Conservation (phyloP, 1,140 invertebrate genomes). For the Meloidogyne exigua region DNA sequence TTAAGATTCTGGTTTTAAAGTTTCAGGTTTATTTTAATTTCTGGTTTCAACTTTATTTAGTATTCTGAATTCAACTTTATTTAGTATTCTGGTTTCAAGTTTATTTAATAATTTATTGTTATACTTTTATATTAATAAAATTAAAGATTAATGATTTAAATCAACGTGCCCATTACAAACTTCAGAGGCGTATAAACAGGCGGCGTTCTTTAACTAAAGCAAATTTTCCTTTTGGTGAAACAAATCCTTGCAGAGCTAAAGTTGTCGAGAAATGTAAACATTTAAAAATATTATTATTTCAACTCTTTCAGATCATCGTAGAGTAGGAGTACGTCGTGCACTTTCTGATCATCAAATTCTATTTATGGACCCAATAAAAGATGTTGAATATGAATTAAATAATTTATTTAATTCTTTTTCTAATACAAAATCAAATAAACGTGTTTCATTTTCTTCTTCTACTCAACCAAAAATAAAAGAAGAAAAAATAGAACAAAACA, state of each 20-base stretch:
- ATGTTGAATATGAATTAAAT: slow-evolving; percentile 20
- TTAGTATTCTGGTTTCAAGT: not conserved
- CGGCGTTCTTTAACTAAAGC: slow-evolving; percentile 12
- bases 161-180: slow-evolving; percentile 11
- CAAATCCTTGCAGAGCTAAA: not conserved
- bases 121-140: not conserved
- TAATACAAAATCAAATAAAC: not conserved
- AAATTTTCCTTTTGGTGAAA: slow-evolving; percentile 18
- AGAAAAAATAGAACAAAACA: not conserved
- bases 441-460: slow-evolving; percentile 22
- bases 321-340: not conserved
- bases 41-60: not conserved
- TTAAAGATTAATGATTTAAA: not conserved
- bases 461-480: not conserved
- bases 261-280: slow-evolving; percentile 23
- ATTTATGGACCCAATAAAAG: slow-evolving; percentile 23
- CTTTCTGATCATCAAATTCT: slow-evolving; percentile 24
- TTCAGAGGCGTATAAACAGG: slow-evolving; percentile 10
- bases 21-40: not conserved
- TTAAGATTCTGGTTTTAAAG: not conserved
- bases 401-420: not conserved
- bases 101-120: no score
- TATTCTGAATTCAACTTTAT: not conserved
- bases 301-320: not conserved
- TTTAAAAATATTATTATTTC: not conserved